Conservation (phyloP, 2,888 invertebrate genomes). For the Pterostichus niger region DNA sequence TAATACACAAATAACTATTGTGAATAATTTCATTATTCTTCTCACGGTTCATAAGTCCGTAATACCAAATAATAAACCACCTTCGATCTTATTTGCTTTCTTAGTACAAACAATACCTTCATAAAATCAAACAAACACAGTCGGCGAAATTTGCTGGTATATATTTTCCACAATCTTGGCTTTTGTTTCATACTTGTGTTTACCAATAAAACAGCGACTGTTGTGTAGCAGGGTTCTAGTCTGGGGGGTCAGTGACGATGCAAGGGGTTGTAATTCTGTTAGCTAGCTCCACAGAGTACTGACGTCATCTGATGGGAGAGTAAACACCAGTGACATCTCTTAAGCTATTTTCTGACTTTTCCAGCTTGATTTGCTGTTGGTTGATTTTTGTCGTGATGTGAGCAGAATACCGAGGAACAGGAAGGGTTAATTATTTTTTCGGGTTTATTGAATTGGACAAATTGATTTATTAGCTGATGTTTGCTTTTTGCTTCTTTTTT, state of each 20-base stretch:
- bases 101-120: slow-evolving; percentile 43
- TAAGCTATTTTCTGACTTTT: slow-evolving; percentile 35
- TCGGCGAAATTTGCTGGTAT: slow-evolving; percentile 35
- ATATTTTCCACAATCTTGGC: slow-evolving; percentile 51
- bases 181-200: slow-evolving; percentile 44
- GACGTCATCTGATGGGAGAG: slow-evolving; percentile 46
- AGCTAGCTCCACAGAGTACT: not conserved
- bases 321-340: slow-evolving; percentile 41
- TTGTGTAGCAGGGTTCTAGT: not conserved
- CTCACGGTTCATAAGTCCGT: not conserved
- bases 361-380: slow-evolving; percentile 11
- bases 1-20: too few relatives aligned
- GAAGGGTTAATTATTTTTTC: slow-evolving; percentile 6
- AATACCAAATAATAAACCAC: slow-evolving; percentile 36
- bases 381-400: slow-evolving; percentile 26
- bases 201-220: slow-evolving; percentile 43
- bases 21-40: not conserved
- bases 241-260: not conserved
- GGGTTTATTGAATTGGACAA: not conserved
- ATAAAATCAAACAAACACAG: slow-evolving; percentile 37
- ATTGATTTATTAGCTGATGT: not conserved
- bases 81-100: slow-evolving; percentile 39
- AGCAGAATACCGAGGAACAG: not conserved
- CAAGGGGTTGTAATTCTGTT: slow-evolving; percentile 45
- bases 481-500: too few relatives aligned